Conservation (phyloP, 2,888 invertebrate genomes). For the Harmothoe impar region DNA sequence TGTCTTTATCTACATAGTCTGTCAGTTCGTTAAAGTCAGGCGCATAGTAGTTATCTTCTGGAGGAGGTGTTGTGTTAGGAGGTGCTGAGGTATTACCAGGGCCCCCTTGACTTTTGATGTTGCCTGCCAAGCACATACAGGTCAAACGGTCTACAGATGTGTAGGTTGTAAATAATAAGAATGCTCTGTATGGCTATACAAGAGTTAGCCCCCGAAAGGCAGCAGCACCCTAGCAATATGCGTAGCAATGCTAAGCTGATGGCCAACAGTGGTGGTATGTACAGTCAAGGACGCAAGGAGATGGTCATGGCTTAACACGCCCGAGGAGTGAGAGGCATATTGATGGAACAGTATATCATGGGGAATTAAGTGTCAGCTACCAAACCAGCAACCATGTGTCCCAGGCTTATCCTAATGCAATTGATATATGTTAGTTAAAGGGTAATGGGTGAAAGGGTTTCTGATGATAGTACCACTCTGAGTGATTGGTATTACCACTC, state of each 20-base stretch:
- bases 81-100: not conserved
- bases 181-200: not conserved
- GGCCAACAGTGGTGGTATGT: not conserved
- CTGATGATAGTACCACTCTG: no score
- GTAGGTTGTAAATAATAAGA: not conserved
- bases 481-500: no score
- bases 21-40: conserved; percentile 56
- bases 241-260: not conserved
- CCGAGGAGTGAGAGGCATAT: no score
- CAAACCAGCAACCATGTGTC: not conserved
- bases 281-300: not conserved
- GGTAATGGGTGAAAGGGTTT: no score
- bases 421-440: no score
- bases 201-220: no score
- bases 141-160: not conserved
- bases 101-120: conserved; percentile 9
- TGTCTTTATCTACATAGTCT: conserved; percentile 36
- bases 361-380: not conserved
- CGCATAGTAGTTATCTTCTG: conserved; percentile 33
- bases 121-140: conserved; percentile 60
- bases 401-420: not conserved
- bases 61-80: not conserved
- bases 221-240: not conserved
- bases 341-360: no score
- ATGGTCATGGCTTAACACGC: not conserved